Base-by-base conservation (phyloP, 2,888 invertebrate species). In the Eristalis intricaria region DNA sequence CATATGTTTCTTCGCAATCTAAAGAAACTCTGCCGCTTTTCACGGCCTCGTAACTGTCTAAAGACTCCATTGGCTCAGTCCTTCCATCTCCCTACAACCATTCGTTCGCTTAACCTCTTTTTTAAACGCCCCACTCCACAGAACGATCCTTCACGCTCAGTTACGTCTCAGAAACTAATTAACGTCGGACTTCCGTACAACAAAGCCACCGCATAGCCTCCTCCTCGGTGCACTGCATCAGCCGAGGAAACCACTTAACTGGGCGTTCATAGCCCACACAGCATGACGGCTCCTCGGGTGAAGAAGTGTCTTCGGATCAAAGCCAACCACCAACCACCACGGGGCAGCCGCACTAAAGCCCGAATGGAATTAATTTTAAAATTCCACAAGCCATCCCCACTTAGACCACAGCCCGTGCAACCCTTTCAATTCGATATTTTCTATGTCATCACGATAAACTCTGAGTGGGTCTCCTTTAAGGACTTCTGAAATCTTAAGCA, bases 371-470 rank as follows among this genome's bases (percentile, higher is more conserved):
- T 68, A 68, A 68, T 68, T 68, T 68, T 50, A 23, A 26, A 68
- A 68, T 43, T 43, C 11, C 68, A 11, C 60, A 22, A 60, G 60
- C 7, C 26, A 4, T 1, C 13, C 60, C 11, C 3, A 7, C 0
- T 5, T 11, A 50, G 56, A 32, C 32, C 32, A 1, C 32, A 32
- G 32, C 10, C 32, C 32, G 0, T 5, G 56, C 4, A 56, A 56
- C 19, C 19, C 56, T 56, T 60, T 23, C 23, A 4, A 10, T 19
- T 56, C 11, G 15, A 4, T 3, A 43, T 4, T 40, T n/a, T 58
- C 22, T 58, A 71, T 71, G 56, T 29, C 40, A 71, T 79, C 60
- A 65, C 69, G 78, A 70, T 70, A 64, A 64, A 64, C 56, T 65
- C 64, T 29, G 32, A 19, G 0, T n/a, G 56, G n/a, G 56, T 56